Evolutionary conservation across 37 sponge, comb jelly and placozoan genomes (phyloP).

Genomic region (Theonella swinhoei): DNA sequence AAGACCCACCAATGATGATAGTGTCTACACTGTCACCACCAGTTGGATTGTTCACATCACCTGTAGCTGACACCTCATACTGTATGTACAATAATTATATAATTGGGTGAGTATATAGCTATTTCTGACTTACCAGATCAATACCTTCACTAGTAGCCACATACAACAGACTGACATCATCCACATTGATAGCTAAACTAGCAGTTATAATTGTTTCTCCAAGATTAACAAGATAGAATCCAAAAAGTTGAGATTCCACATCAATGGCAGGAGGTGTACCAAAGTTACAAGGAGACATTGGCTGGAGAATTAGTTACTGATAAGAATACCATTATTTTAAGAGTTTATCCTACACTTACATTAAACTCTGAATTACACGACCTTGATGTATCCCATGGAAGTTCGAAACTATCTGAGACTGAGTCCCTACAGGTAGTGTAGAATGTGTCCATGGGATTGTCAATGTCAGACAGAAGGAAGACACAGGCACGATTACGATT

Average conservation of each 20-base stretch:
- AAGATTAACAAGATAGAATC: background rate
- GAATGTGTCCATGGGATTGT: constrained; percentile 11
- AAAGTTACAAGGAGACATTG: background rate
- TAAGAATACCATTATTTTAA: background rate
- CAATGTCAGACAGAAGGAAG: background rate
- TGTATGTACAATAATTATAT: no score
- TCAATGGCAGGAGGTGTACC: background rate
- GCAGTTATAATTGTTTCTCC: background rate
- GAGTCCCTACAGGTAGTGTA: background rate
- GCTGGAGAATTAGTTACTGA: background rate
- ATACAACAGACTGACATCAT: background rate
- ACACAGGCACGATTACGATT: constrained; percentile 7
- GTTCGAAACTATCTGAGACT: background rate
- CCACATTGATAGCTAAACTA: background rate
- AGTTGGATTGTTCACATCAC: background rate
- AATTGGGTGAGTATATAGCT: background rate
- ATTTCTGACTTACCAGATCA: background rate
- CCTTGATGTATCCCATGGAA: background rate
- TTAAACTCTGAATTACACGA: background rate
- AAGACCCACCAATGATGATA: background rate
- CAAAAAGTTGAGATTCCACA: background rate
- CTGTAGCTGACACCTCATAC: background rate
- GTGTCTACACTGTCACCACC: background rate
- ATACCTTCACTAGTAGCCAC: background rate
- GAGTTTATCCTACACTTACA: background rate